Evolutionary conservation across 2,888 invertebrate genomes (phyloP).

Genomic region (Mythimna pallens): DNA sequence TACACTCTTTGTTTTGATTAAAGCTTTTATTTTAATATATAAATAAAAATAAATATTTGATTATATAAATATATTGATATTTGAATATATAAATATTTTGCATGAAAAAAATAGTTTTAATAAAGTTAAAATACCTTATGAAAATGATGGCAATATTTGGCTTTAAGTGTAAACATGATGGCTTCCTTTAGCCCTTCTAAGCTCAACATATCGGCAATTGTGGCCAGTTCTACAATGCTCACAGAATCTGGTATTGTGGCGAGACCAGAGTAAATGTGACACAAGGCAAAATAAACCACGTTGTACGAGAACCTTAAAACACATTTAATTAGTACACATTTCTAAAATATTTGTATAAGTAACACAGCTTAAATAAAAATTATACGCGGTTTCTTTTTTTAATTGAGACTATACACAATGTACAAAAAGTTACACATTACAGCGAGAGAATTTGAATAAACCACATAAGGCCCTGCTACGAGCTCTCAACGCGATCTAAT

Average conservation of each 20-base stretch:
- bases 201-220: conserved; percentile 96
- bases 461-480: too few species aligned
- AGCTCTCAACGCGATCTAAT: too few species aligned
- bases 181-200: conserved; percentile 98
- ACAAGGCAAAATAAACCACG: conserved; percentile 97
- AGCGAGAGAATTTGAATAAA: neutral
- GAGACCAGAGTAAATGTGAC: conserved; percentile 98
- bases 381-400: neutral
- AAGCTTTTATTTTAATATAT: neutral
- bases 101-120: neutral
- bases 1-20: too few species aligned
- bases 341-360: neutral
- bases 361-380: neutral
- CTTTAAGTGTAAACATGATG: conserved; percentile 96
- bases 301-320: conserved; percentile 93
- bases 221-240: conserved; percentile 96
- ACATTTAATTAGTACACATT: conserved; percentile 31
- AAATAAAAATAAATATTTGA: too few species aligned
- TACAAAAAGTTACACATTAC: neutral
- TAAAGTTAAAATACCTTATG: conserved; percentile 92
- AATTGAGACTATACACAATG: neutral
- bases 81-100: neutral
- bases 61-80: too few species aligned
- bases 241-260: conserved; percentile 96
- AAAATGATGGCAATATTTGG: conserved; percentile 98